A percentile compares a stretch with the other conserved stretches of the same genome.
Conservation (phyloP, 2,797 vertebrate genomes). For the Buceros bicornis region DNA sequence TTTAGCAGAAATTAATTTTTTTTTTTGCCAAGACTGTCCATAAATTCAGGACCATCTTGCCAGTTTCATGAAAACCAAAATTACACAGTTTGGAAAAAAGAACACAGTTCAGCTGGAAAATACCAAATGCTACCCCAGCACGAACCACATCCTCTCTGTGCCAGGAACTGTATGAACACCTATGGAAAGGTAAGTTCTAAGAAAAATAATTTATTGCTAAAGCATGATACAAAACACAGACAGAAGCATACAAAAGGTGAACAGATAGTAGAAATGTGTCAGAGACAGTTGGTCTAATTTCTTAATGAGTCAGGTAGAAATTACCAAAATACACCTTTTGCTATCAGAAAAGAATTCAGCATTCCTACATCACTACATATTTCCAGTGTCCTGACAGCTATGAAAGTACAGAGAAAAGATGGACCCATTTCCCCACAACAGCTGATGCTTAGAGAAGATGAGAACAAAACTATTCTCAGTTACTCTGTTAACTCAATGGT, state of each 20-base stretch:
- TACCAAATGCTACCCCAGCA: not conserved
- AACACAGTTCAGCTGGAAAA: not conserved
- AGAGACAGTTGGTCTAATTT: not conserved
- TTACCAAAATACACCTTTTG: not conserved
- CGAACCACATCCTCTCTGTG: not conserved
- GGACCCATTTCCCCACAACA: not conserved
- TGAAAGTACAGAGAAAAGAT: not conserved
- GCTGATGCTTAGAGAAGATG: not conserved
- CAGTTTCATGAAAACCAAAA: not conserved
- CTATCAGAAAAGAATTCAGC: not conserved
- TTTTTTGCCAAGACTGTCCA: not conserved
- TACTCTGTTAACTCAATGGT: not conserved
- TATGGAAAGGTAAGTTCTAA: not conserved
- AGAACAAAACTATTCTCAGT: not conserved
- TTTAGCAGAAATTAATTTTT: not conserved
- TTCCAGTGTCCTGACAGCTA: not conserved
- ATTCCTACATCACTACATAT: not conserved
- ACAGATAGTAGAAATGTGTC: not conserved
- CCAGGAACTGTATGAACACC: not conserved
- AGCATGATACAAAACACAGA: not conserved
- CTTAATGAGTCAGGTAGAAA: not conserved
- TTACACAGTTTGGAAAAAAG: not conserved
- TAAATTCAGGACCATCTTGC: not conserved
- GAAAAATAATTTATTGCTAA: not conserved
- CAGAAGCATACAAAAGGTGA: not conserved